Evolutionary conservation across 2,888 invertebrate genomes (phyloP).

Genomic region (Phorcus lineatus): DNA sequence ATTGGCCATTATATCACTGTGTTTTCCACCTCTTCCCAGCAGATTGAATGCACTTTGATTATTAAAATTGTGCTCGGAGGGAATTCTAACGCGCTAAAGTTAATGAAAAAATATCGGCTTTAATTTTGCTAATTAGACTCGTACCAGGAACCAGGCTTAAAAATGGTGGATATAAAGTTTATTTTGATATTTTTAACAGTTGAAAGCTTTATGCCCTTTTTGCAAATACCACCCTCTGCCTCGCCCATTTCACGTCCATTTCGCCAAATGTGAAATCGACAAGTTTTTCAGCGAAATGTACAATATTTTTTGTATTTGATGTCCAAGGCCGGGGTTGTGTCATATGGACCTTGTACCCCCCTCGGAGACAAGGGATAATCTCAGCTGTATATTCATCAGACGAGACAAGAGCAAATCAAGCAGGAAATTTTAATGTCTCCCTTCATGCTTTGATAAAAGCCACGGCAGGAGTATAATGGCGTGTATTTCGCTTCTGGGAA

Average conservation of each 20-base stretch:
- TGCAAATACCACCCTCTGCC: neutral
- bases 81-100: constrained; percentile 20
- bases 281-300: neutral
- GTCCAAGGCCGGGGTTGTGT: neutral
- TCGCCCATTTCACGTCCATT: neutral
- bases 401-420: constrained; percentile 14
- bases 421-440: constrained; percentile 28
- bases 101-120: constrained; percentile 21
- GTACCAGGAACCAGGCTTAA: neutral
- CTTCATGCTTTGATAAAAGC: constrained; percentile 19
- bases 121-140: constrained; percentile 18
- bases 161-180: constrained; percentile 1
- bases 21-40: constrained; percentile 11
- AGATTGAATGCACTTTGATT: constrained; percentile 25
- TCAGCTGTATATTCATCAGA: constrained; percentile 13
- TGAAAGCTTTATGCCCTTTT: neutral
- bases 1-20: constrained; percentile 15
- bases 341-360: neutral
- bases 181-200: neutral
- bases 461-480: constrained; percentile 5
- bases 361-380: neutral
- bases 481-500: neutral
- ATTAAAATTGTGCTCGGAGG: constrained; percentile 19
- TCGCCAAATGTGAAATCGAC: neutral
- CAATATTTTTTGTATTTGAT: neutral